Evolutionary conservation across 2,113 vertebrate genomes (phyloP), one percentile per base, ranked within the genome.

Genomic region (Megatriorchis doriae): DNA sequence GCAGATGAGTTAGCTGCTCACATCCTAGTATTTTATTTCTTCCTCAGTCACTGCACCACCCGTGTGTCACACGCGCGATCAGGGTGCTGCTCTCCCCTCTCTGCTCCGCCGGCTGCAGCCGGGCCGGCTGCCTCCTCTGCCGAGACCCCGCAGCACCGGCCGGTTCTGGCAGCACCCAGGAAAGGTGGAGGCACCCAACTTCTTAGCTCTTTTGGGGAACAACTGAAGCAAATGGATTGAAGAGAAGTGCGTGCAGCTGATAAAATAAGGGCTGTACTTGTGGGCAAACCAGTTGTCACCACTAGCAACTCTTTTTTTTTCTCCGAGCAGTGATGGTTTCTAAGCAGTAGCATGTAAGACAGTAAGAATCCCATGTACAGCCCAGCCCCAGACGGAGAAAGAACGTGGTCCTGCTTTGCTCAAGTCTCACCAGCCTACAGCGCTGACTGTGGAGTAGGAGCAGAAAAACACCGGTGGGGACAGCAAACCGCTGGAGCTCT

Each of bases 51-150:
- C 58, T 38, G 16, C n/a, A 6, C 42, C 3, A 6, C 34, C 38
- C 1, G 13, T 3, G 15, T 8, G 2, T 19, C 16, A 2, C 21
- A 4, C 4, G 7, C 5, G 8, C 13, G 10, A 9, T 21, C 9
- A 1, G 34, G 73, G 42, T 9, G 55, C 5, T 13, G 56, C 8
- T 38, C 36, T 9, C 38, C 48, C 16, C 38, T 38, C 34, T 11
- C n/a, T 1, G 45, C 29, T 42, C 36, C 27, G 6, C 36, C 17
- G 4, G 47, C 6, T 4, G 25, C n/a, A 8, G 15, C 55, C 7
- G 22, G 6, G 58, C n/a, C 7, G 15, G 31, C 25, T 1, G 31
- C 43, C 52, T 31, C 31, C 84, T 9, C 26, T 9, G 14, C 26
- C 3, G 6, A 22, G 38, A 34, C 27, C 47, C 47, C 12, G 2